Percentiles rank a stretch among this genome's conserved stretches.
phyloP scores from a whole-genome alignment of 2,888 invertebrate genomes.

The Eilema caniola region DNA sequence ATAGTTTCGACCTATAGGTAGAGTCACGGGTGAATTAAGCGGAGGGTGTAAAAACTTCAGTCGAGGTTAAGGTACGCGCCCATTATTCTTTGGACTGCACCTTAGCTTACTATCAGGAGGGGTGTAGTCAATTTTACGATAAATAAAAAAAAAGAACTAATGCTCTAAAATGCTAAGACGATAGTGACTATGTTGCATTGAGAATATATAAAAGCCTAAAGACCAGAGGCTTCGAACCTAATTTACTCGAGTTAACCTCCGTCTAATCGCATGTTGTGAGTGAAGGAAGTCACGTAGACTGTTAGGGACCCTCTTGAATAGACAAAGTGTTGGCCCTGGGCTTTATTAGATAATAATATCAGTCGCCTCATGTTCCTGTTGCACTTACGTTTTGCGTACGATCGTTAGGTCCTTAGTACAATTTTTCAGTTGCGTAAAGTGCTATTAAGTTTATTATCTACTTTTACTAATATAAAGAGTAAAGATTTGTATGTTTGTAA shows the following conservation, averaged over 20 bases:
- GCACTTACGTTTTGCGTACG: background rate
- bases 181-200: too few relatives aligned
- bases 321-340: slow-evolving; percentile 11
- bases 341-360: slow-evolving; percentile 19
- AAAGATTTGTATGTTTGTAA: too few relatives aligned
- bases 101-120: too few relatives aligned
- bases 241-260: background rate
- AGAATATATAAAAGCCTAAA: background rate
- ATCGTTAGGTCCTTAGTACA: background rate
- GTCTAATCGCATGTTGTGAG: background rate
- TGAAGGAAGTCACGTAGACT: slow-evolving; percentile 19
- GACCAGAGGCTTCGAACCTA: background rate
- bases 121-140: too few relatives aligned
- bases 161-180: too few relatives aligned
- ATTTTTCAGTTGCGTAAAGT: background rate
- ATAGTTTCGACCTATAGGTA: too few relatives aligned
- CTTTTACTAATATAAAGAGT: too few relatives aligned
- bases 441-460: background rate
- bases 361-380: slow-evolving; percentile 3
- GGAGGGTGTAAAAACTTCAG: too few relatives aligned
- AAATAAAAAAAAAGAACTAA: too few relatives aligned
- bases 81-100: too few relatives aligned
- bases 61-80: too few relatives aligned
- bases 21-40: too few relatives aligned
- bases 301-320: slow-evolving; percentile 14